A percentile compares a stretch with the other conserved stretches of the same genome.
Conservation (phyloP, 2,113 vertebrate species). For the Monarcha castaneiventris region DNA sequence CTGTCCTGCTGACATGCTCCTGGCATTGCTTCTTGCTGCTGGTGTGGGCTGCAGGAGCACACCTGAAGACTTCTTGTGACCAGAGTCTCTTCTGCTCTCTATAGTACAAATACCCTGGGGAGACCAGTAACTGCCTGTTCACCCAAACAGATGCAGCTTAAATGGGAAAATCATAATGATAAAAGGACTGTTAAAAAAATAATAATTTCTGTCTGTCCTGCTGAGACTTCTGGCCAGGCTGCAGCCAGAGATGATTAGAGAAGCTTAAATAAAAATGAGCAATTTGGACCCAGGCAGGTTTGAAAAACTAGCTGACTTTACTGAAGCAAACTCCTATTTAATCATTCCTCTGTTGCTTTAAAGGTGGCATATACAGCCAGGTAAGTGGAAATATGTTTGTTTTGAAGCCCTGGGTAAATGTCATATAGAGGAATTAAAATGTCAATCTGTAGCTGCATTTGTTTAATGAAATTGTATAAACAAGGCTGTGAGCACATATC, state of each 20-base stretch:
- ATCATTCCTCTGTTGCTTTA: background rate
- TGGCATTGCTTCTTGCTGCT: background rate
- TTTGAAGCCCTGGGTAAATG: slow-evolving; percentile 11
- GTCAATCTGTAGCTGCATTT: slow-evolving; percentile 25
- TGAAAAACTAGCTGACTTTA: background rate
- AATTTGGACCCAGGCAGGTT: background rate
- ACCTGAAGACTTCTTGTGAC: background rate
- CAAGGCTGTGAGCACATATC: background rate
- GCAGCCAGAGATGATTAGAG: background rate
- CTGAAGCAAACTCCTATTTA: background rate
- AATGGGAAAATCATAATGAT: background rate
- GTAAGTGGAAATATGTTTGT: slow-evolving; percentile 8
- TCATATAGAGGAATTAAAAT: slow-evolving; percentile 18
- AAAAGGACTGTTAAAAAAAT: background rate
- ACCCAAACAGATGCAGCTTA: background rate
- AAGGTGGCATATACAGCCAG: background rate
- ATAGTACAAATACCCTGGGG: background rate
- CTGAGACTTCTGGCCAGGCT: background rate
- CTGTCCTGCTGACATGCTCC: background rate
- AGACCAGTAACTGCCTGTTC: background rate
- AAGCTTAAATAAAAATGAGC: background rate
- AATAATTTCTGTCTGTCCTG: background rate
- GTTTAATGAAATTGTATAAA: slow-evolving; percentile 13
- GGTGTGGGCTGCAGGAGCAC: background rate
- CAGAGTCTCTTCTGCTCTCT: background rate